A percentile compares a stretch with the other conserved stretches of the same genome.
Conservation (phyloP, 2,797 vertebrate species). For the Falco novaeseelandiae region DNA sequence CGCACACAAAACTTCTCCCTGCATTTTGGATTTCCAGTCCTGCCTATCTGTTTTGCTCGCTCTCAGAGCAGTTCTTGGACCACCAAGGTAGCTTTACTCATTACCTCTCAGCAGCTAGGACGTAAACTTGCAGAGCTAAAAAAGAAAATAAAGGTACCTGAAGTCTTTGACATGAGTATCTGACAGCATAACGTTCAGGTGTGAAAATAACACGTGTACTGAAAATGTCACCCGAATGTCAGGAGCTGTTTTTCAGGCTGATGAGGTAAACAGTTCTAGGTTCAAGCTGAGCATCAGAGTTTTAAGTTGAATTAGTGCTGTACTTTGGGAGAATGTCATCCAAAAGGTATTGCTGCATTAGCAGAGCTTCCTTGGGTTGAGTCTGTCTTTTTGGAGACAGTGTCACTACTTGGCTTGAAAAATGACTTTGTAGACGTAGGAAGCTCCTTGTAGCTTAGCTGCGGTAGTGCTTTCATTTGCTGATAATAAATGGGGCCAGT, state of each 20-base stretch:
- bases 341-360: neutral
- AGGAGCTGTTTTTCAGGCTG: neutral
- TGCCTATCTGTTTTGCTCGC: neutral
- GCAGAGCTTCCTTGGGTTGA: neutral
- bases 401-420: neutral
- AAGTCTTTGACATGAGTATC: neutral
- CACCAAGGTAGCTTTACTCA: neutral
- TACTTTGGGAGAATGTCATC: neutral
- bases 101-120: neutral
- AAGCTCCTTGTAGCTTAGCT: neutral
- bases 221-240: neutral
- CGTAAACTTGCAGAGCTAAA: neutral
- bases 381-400: neutral
- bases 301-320: neutral
- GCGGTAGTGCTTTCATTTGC: neutral
- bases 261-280: neutral
- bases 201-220: neutral
- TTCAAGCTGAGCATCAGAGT: neutral
- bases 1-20: neutral
- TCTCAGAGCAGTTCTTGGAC: neutral
- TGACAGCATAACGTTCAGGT: neutral
- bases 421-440: neutral
- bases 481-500: neutral
- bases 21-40: neutral
- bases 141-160: neutral